A percentile compares a stretch with the other conserved stretches of the same genome.
These are phyloP conservation scores for Haemorhous mexicanus DNA, from an alignment of 2,113 vertebrate genomes.

Conservation along the genomic window DNA sequence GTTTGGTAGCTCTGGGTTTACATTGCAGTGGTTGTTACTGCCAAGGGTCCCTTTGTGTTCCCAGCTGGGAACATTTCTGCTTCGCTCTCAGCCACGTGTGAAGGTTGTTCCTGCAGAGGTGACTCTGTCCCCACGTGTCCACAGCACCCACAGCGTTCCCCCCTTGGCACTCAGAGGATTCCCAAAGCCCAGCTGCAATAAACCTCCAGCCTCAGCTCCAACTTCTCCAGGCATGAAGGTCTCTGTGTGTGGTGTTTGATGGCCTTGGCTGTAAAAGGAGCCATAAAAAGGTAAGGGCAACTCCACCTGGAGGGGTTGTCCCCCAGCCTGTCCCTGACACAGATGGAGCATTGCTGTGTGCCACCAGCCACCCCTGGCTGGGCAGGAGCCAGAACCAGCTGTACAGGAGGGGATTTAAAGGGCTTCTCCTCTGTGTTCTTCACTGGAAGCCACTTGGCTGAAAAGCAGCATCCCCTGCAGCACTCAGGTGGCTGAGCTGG, in stretches of 20 bases:
- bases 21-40: neutral
- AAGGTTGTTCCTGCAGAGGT: neutral
- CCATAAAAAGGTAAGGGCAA: neutral
- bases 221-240: neutral
- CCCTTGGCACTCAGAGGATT: rapidly evolving
- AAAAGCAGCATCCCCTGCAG: rapidly evolving
- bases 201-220: neutral
- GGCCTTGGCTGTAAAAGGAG: neutral
- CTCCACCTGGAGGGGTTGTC: neutral
- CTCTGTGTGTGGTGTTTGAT: neutral
- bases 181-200: neutral
- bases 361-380: rapidly evolving
- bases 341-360: rapidly evolving
- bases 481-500: rapidly evolving
- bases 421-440: neutral
- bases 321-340: neutral
- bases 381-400: rapidly evolving
- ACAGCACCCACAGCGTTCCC: too few species aligned
- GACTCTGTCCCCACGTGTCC: too few species aligned
- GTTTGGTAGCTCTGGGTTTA: neutral
- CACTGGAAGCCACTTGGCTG: neutral
- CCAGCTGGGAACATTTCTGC: neutral
- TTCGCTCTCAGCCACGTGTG: rapidly evolving
- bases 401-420: neutral
- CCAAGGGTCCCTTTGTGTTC: neutral